Base-by-base conservation (phyloP, 1,140 invertebrate species). In the Drosophila nannoptera region DNA sequence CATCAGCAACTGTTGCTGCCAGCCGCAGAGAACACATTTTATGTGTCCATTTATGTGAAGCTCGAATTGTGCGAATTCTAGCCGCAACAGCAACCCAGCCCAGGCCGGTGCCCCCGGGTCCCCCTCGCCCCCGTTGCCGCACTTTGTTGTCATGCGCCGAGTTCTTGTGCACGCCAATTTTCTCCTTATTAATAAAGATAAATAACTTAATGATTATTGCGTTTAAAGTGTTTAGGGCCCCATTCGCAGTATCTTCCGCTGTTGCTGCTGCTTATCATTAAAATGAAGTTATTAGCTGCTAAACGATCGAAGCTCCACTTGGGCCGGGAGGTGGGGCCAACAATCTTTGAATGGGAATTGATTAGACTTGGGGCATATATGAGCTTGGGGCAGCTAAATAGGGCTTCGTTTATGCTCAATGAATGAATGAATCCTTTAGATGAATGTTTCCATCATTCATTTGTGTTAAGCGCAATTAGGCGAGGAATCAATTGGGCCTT, bases 111-210 rank as follows among this genome's bases (percentile, higher is more conserved):
- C 56, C 52, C 45, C 40, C 52, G 49, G 72, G 32, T 56, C 48
- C 54, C 12, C 36, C 36, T 42, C 67, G 45, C 32, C 58, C 33
- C 58, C 33, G 35, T 43, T 14, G 40, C 40, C n/a, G 46, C 73
- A 73, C 73, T 69, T 76, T 73, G 70, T 69, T 64, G 60, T 75
- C 70, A 61, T 76, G 60, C 65, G 63, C 46, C 70, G 66, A 76
- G 68, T 80, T 80, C 78, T 77, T 82, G 81, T 86, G 82, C 81
- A 82, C 81, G 81, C 81, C 81, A 86, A 86, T 86, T 86, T 86
- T 74, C 82, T 84, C 68, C 77, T 86, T 86, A 86, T 86, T 86
- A 86, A 86, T 86, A 86, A 86, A 86, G 82, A 86, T 86, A 86
- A 86, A 86, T 86, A 86, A 86, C 81, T 86, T 86, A 86, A 86